Conservation (phyloP, 2,888 invertebrate genomes). For the Clistopyga incitator region DNA sequence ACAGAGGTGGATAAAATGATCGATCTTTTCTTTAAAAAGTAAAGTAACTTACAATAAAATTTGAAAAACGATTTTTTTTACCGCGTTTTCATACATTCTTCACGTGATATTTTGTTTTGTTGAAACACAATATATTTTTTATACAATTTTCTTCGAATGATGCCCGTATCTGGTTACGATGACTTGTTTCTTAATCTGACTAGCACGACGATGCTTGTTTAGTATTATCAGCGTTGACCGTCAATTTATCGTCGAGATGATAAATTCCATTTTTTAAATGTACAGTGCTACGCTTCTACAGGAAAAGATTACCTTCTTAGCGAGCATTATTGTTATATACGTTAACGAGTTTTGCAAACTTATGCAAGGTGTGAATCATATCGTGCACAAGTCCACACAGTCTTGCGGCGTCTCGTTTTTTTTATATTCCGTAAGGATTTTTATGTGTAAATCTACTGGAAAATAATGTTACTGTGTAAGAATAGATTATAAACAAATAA, state of each 20-base stretch:
- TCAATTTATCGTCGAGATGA: constrained; percentile 33
- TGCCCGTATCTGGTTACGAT: background rate
- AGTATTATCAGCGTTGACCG: constrained; percentile 62
- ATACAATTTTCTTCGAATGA: too few relatives aligned
- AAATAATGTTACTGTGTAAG: constrained; percentile 57
- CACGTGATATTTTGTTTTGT: too few relatives aligned
- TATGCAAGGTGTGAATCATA: constrained; percentile 17
- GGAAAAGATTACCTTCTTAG: constrained; percentile 22
- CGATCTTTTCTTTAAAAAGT: too few relatives aligned
- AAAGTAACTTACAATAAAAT: too few relatives aligned
- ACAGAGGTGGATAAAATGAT: too few relatives aligned
- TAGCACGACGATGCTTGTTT: constrained; percentile 55
- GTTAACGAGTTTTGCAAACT: constrained; percentile 24
- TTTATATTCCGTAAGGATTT: constrained; percentile 62
- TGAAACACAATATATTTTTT: too few relatives aligned
- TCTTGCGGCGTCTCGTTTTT: constrained; percentile 12
- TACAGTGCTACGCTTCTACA: constrained; percentile 27
- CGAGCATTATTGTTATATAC: constrained; percentile 44
- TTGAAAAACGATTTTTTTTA: too few relatives aligned
- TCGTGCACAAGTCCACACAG: constrained; percentile 18
- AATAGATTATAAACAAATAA: constrained; percentile 67
- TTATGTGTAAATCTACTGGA: constrained; percentile 53
- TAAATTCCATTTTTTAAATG: constrained; percentile 32
- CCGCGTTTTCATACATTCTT: too few relatives aligned
- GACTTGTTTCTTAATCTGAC: constrained; percentile 52